phyloP scores from a whole-genome alignment of 1,140 invertebrate species.

The Rhagoletis zephyria region DNA sequence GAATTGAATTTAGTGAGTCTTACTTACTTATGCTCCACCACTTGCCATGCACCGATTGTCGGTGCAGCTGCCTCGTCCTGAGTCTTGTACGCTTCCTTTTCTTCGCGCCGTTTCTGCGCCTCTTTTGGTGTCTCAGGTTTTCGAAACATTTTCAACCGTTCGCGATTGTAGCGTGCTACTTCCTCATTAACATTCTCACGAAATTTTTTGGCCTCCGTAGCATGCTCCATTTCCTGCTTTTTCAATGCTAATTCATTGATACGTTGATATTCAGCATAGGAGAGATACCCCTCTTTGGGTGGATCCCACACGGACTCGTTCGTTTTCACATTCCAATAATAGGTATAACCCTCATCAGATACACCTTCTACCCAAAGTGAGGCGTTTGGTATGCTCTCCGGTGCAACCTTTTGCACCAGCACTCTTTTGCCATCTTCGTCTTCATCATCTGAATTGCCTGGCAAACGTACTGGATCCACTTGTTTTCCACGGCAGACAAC shows the following conservation, averaged over 20 bases:
- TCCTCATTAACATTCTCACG: constrained; percentile 70
- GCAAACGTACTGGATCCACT: constrained; percentile 68
- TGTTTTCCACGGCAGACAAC: constrained; percentile 57
- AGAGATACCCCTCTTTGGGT: constrained; percentile 79
- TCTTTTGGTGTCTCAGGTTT: constrained; percentile 63
- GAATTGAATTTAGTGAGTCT: too few relatives aligned
- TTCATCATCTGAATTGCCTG: constrained; percentile 71
- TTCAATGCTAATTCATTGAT: constrained; percentile 75
- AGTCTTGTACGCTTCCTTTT: constrained; percentile 70
- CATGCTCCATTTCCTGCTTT: constrained; percentile 74
- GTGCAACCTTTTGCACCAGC: constrained; percentile 67
- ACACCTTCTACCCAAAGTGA: constrained; percentile 81
- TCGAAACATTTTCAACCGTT: constrained; percentile 63
- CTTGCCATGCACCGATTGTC: constrained; percentile 80
- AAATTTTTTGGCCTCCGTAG: constrained; percentile 65
- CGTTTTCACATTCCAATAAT: constrained; percentile 87
- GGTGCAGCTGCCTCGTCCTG: constrained; percentile 75
- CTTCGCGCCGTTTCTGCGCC: constrained; percentile 74
- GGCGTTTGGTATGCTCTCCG: constrained; percentile 69
- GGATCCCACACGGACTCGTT: constrained; percentile 79
- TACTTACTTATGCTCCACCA: constrained; percentile 75
- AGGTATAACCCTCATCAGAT: constrained; percentile 79
- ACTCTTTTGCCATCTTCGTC: constrained; percentile 70
- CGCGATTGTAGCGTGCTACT: constrained; percentile 73
- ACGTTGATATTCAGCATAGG: constrained; percentile 78